A percentile compares a stretch with the other conserved stretches of the same genome.
Conservation (phyloP, 2,797 vertebrate genomes). For the Caiman crocodilus region DNA sequence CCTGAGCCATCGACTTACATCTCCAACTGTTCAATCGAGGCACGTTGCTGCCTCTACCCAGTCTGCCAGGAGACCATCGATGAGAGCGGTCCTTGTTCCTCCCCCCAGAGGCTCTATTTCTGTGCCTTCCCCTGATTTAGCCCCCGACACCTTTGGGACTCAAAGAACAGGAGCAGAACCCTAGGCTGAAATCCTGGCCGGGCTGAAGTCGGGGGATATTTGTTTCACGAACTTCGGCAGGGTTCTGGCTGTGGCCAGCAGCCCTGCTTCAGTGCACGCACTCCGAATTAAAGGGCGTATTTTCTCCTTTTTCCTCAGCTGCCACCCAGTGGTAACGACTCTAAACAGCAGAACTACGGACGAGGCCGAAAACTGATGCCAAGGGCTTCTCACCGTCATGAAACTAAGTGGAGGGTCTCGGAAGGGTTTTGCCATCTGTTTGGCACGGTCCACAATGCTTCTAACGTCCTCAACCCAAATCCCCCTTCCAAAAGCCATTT, state of each 20-base stretch:
- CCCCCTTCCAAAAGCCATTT: background rate
- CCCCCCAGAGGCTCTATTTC: background rate
- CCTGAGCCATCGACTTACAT: background rate
- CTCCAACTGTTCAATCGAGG: background rate
- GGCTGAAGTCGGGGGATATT: background rate
- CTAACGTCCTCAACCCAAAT: background rate
- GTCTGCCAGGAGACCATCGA: background rate
- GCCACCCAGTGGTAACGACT: background rate
- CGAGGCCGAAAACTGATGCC: background rate
- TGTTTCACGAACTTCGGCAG: background rate
- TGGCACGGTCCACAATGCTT: too few species aligned
- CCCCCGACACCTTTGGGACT: background rate
- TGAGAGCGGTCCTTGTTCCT: background rate
- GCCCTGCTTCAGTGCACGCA: background rate
- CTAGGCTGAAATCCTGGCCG: background rate
- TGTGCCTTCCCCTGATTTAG: background rate
- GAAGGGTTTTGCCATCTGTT: too few species aligned
- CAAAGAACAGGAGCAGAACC: background rate
- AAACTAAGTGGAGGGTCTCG: background rate
- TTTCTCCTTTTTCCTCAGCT: background rate
- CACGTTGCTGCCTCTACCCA: background rate
- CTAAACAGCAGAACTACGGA: background rate
- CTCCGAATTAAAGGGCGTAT: background rate
- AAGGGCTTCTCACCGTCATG: background rate
- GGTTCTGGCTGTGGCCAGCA: background rate